These are phyloP conservation scores for Benthosema pterotum DNA, from an alignment of 2,797 vertebrate genomes.

Conservation along the genomic window DNA sequence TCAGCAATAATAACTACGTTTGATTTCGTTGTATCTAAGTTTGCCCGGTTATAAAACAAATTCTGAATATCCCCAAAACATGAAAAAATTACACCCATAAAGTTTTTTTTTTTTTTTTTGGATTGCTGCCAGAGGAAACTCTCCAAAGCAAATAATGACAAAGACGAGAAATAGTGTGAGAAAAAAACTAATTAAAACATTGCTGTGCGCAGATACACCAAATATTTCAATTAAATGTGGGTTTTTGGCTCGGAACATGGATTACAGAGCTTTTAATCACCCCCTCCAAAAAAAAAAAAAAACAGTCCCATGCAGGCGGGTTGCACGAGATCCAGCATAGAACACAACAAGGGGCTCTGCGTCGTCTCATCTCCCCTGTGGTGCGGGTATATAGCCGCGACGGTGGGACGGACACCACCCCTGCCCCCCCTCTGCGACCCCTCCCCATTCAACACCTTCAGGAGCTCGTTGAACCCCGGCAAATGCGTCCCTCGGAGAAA, in stretches of 20 bases:
- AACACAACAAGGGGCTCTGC: constrained; percentile 3
- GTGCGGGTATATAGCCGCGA: constrained; percentile 10
- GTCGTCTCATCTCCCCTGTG: constrained; percentile 41
- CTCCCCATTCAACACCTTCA: constrained; percentile 48
- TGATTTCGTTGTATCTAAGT: constrained; percentile 13
- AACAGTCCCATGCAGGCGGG: constrained; percentile 25
- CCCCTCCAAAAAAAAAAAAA: too few relatives aligned
- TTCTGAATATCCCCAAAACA: constrained; percentile 9
- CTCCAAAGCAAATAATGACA: constrained; percentile 13
- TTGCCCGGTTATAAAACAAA: constrained; percentile 12
- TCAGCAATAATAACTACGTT: not conserved
- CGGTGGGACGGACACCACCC: constrained; percentile 18
- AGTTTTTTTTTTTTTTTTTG: not conserved
- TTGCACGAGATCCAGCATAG: constrained; percentile 17
- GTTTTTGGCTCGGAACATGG: constrained; percentile 26
- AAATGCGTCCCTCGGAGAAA: constrained; percentile 61
- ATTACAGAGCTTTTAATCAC: constrained; percentile 43
- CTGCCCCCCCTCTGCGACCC: constrained; percentile 31
- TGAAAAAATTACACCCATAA: not conserved
- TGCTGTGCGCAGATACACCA: constrained; percentile 10
- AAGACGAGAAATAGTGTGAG: not conserved
- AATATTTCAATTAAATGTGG: constrained; percentile 4
- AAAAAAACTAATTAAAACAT: not conserved
- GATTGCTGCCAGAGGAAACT: constrained; percentile 12
- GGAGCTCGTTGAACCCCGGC: constrained; percentile 61